Evolutionary conservation across 2,113 vertebrate species (phyloP), one percentile per base, ranked within the genome.

Genomic region (Ondatra zibethicus): DNA sequence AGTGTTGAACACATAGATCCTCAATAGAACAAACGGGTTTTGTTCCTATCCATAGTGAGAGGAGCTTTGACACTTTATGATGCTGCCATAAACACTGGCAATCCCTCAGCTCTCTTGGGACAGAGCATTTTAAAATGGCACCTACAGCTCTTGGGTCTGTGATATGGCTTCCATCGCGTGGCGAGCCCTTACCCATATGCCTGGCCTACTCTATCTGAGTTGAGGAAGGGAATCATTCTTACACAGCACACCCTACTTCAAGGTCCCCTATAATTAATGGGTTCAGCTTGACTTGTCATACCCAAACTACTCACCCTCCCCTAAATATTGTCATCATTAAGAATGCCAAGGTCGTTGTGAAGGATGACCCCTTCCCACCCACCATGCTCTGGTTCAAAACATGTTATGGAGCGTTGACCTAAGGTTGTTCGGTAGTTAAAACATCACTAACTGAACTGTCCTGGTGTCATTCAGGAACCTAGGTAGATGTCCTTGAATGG

Each of bases 301-400:
- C 50, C 42, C 42, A 92, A 61, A 85, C 42, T 70, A 14, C 33
- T 93, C 29, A 11, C 29, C n/a, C 23, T 78, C 33, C 33, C 47
- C 89, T 58, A 36, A 42, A 19, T 55, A 33, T 50, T 78, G 58
- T 66, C 52, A 27, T 58, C 80, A 90, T 58, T 81, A 31, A 66
- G 55, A 58, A 89, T 9, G 13, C 68, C 36, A 63, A 47, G 3
- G 7, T 23, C 66, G 2, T 92, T 25, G 3, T 16, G 12, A 96
- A 85, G 70, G 58, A 76, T 68, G 65, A n/a, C 27, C 11, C 33
- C 27, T 82, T 84, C 25, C 85, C 85, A 42, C 2, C 70, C 50
- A 92, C 39, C 9, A 42, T 17, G 78, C 90, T 85, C 90, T 80
- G 23, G 31, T 93, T 93, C 52, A 89, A 95, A 93, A 92, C 45